These are phyloP conservation scores for Phortica variegata DNA, from an alignment of 1,140 invertebrate species.

Conservation along the genomic window DNA sequence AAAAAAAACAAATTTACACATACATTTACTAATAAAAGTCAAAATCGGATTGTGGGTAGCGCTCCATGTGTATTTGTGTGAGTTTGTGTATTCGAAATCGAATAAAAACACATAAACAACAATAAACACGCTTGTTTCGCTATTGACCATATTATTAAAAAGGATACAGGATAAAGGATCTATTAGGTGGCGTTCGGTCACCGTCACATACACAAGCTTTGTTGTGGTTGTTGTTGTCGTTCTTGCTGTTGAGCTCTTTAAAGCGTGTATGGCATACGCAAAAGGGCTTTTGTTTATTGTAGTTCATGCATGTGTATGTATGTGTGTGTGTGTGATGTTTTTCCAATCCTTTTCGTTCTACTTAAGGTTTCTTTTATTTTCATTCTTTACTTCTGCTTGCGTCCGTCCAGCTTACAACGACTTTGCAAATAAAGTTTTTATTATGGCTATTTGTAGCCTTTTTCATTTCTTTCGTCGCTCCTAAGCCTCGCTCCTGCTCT, in stretches of 20 bases:
- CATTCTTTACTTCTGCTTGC: no score
- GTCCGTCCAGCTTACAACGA: no score
- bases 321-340: conserved; percentile 19
- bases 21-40: no score
- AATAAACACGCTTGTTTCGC: conserved; percentile 44
- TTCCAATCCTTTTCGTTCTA: conserved; percentile 52
- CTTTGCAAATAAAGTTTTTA: conserved; percentile 50
- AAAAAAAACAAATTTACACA: no score
- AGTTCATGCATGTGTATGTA: conserved; percentile 19
- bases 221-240: no score
- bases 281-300: background rate
- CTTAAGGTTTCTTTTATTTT: no score
- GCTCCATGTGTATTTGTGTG: no score
- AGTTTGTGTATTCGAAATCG: no score
- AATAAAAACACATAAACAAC: conserved; percentile 39
- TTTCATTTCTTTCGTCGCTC: conserved; percentile 21
- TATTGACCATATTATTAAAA: conserved; percentile 40
- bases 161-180: conserved; percentile 5
- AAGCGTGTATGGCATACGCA: no score
- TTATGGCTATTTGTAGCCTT: conserved; percentile 52
- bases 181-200: no score
- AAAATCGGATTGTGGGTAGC: no score
- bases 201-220: no score
- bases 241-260: background rate
- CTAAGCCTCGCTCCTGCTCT: conserved; percentile 13